Conservation (phyloP, 2,888 invertebrate species). For the Hybos culiciformis region DNA sequence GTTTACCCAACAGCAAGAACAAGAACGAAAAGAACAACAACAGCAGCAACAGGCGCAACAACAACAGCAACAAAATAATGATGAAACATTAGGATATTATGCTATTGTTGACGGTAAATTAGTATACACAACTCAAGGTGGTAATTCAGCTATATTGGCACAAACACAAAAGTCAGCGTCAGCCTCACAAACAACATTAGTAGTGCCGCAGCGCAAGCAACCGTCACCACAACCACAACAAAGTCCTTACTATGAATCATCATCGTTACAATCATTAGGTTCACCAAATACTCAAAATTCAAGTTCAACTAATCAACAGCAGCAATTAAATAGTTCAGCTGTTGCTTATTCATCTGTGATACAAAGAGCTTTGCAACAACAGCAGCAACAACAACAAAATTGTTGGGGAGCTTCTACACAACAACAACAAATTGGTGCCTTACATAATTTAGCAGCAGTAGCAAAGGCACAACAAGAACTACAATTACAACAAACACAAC, state of each 20-base stretch:
- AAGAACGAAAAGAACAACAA: conserved; percentile 27
- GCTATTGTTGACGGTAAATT: conserved; percentile 19
- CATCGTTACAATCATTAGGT: conserved; percentile 35
- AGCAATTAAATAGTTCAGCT: conserved; percentile 27
- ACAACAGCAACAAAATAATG: neutral
- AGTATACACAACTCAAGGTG: conserved; percentile 16
- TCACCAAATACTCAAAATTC: conserved; percentile 32
- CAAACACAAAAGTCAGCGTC: conserved; percentile 8
- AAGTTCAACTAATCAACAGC: conserved; percentile 21
- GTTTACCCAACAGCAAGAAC: conserved; percentile 22
- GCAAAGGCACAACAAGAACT: neutral
- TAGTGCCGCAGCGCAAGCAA: conserved; percentile 15
- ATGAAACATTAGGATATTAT: conserved; percentile 17
- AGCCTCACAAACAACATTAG: conserved; percentile 9
- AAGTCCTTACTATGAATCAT: conserved; percentile 66
- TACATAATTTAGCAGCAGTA: conserved; percentile 8
- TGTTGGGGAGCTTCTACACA: conserved; percentile 43
- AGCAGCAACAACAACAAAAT: conserved; percentile 36
- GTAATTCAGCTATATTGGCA: conserved; percentile 10
- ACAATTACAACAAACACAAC: conserved; percentile 40
- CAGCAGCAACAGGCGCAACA: conserved; percentile 16
- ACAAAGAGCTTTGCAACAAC: conserved; percentile 42
- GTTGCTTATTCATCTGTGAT: conserved; percentile 76
- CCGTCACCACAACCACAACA: conserved; percentile 12
- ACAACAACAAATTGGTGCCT: conserved; percentile 12